Conservation (phyloP, 2,888 invertebrate species). For the Papilio gigon region DNA sequence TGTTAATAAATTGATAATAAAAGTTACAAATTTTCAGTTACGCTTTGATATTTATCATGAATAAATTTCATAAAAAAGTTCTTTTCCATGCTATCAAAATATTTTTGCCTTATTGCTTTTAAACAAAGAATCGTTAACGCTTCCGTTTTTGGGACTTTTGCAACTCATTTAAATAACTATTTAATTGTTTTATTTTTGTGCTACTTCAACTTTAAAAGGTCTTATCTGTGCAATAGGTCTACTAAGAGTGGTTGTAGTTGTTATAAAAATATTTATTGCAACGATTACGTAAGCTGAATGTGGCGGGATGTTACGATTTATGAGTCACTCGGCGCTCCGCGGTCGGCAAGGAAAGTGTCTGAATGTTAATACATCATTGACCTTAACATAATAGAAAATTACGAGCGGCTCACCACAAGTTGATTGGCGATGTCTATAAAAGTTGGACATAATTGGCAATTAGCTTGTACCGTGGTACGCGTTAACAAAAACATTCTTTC, state of each 20-base stretch:
- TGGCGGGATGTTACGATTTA: conserved; percentile 9
- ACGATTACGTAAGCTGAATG: background rate
- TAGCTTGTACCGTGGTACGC: background rate
- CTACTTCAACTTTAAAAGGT: too few species aligned
- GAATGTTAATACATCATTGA: conserved; percentile 27
- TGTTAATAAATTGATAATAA: background rate
- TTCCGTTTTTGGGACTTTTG: too few species aligned
- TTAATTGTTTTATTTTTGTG: too few species aligned
- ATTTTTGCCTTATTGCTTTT: too few species aligned
- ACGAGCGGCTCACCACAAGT: conserved; percentile 20
- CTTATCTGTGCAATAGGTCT: background rate
- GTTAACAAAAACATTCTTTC: conserved; percentile 22
- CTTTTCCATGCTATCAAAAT: too few species aligned
- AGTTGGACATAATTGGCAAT: conserved; percentile 15
- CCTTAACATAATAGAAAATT: conserved; percentile 22
- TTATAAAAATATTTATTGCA: conserved; percentile 4
- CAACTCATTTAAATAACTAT: too few species aligned
- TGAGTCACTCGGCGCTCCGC: conserved; percentile 10
- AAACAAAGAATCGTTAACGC: too few species aligned
- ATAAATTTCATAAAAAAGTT: background rate
- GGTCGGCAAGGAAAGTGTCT: conserved; percentile 4
- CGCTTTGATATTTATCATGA: background rate
- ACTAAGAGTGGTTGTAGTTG: background rate
- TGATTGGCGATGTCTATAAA: conserved; percentile 25
- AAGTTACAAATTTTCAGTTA: background rate